A percentile compares a stretch with the other conserved stretches of the same genome.
Conservation (phyloP, 2,113 vertebrate genomes). For the Bettongia penicillata region DNA sequence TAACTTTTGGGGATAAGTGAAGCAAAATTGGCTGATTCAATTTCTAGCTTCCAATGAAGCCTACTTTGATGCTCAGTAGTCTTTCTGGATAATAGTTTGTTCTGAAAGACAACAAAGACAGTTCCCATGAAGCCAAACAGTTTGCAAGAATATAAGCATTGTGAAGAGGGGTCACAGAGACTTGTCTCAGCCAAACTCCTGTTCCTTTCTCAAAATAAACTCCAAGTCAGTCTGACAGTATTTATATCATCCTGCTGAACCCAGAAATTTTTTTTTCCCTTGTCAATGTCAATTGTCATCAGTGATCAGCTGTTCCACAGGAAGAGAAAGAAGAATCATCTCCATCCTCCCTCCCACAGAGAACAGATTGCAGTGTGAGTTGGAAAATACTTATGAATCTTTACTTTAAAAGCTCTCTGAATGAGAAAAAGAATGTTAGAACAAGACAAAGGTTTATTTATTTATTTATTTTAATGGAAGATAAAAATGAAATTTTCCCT, state of each 20-base stretch:
- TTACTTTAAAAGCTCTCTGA: background rate
- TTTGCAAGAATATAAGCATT: background rate
- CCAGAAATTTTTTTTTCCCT: constrained; percentile 54
- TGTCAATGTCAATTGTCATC: constrained; percentile 73
- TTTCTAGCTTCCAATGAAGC: constrained; percentile 11
- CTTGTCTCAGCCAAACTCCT: constrained; percentile 43
- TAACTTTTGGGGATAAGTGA: background rate
- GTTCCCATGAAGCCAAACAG: background rate
- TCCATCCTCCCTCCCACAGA: background rate
- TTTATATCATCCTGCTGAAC: constrained; percentile 67
- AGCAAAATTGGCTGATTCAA: constrained; percentile 25
- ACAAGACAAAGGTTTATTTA: background rate
- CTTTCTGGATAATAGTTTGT: constrained; percentile 15
- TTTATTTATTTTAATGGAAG: background rate
- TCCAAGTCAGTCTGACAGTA: constrained; percentile 56
- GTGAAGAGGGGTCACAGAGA: constrained; percentile 52
- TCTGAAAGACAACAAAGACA: constrained; percentile 16
- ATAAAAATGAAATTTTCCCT: background rate
- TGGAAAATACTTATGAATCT: background rate
- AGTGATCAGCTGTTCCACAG: constrained; percentile 51
- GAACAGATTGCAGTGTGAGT: constrained; percentile 13
- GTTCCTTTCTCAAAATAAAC: constrained; percentile 68
- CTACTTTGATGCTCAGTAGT: constrained; percentile 24
- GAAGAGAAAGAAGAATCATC: constrained; percentile 43
- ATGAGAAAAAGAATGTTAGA: background rate